Conservation (phyloP, 2,888 invertebrate genomes). For the Zygogramma bicolorata region DNA sequence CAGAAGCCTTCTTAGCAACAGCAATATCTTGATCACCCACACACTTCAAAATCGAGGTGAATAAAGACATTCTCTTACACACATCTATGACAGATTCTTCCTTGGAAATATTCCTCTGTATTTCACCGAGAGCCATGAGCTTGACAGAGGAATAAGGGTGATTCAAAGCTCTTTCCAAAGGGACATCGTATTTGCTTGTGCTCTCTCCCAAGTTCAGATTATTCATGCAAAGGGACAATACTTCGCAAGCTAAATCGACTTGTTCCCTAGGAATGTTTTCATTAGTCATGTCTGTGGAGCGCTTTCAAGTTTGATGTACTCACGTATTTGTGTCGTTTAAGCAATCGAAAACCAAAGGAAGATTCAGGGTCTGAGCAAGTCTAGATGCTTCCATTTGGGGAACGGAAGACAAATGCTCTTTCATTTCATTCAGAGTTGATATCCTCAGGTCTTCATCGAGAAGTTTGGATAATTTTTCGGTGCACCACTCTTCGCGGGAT, state of each 20-base stretch:
- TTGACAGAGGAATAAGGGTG: conserved; percentile 76
- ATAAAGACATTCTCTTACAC: conserved; percentile 62
- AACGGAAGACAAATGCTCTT: conserved; percentile 63
- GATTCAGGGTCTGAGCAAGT: conserved; percentile 66
- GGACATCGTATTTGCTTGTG: conserved; percentile 71
- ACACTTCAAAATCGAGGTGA: conserved; percentile 71
- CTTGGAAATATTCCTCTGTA: conserved; percentile 62
- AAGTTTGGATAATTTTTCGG: conserved; percentile 66
- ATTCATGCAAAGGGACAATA: conserved; percentile 74
- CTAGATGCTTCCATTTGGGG: conserved; percentile 64
- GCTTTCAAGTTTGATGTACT: conserved; percentile 55
- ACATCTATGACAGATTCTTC: conserved; percentile 57
- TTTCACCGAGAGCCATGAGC: conserved; percentile 74
- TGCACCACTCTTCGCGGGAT: conserved; percentile 67
- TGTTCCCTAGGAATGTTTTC: conserved; percentile 68
- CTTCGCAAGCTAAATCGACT: conserved; percentile 74
- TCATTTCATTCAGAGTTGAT: conserved; percentile 67
- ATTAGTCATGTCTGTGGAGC: conserved; percentile 42
- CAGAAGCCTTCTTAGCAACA: conserved; percentile 73
- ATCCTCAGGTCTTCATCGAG: conserved; percentile 66
- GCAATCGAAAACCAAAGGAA: conserved; percentile 75
- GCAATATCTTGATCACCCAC: conserved; percentile 72
- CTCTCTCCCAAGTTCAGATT: conserved; percentile 74
- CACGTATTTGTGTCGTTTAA: conserved; percentile 70
- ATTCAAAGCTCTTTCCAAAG: conserved; percentile 73